Evolutionary conservation across 2,113 vertebrate species (phyloP), one percentile per base, ranked within the genome.

Genomic region (Coptodon bakossiorum): DNA sequence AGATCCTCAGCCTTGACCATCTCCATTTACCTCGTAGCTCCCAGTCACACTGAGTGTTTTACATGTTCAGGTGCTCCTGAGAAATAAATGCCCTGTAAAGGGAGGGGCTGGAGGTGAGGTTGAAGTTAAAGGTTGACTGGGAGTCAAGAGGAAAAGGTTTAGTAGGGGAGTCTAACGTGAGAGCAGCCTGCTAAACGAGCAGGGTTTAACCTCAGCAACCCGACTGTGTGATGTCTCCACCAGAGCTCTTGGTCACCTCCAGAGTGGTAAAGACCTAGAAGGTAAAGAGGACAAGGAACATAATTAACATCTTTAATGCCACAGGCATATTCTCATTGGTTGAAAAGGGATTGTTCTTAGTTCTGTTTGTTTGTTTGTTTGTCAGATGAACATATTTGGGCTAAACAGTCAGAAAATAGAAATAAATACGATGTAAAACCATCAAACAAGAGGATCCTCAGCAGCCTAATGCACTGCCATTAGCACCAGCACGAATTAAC

Each of bases 141-240:
- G 10, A 88, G 9, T 40, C 56, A 36, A 54, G 80, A 82, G 9
- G 57, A 40, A 17, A 85, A 24, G 7, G 31, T 27, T 76, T 24
- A 9, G 52, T 66, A 17, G 54, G 12, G 16, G 50, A 79, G 78
- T 66, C 63, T 34, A 76, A 83, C 0, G 34, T 31, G 85, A 92
- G 93, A 82, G 94, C 95, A 95, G 22, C 94, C 92, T 11, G 88
- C 95, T 96, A 95, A 96, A 96, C 96, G 14, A 97, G 98, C 98
- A 97, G 97, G 96, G 96, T 90, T 97, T 99, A 99, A 97, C 98
- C 98, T 99, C 99, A 99, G 98, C 99, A 99, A 80, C 98, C 98
- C 1, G 95, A 81, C 91, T 97, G 96, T 4, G 88, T 87, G 96
- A 99, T 96, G 95, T 97, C 97, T 56, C 96, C 96, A 22, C 98